Evolutionary conservation across 1,140 invertebrate species (phyloP).

Genomic region (Meteorus sp.): DNA sequence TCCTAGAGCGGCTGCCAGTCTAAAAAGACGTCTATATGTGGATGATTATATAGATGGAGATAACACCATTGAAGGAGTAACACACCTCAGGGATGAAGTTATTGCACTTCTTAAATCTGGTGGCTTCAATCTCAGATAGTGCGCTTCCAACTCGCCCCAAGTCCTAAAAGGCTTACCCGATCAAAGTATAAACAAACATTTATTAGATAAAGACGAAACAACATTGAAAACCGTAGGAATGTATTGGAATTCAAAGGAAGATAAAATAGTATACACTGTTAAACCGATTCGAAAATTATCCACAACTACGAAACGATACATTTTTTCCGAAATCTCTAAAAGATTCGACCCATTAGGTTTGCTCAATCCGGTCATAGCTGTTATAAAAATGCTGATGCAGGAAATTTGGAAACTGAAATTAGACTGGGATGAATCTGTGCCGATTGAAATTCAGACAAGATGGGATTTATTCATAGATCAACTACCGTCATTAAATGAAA

Average conservation of each 20-base stretch:
- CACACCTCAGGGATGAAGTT: conserved; percentile 34
- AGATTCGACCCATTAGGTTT: conserved; percentile 44
- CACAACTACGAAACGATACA: conserved; percentile 16
- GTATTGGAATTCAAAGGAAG: conserved; percentile 35
- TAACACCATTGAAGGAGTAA: conserved; percentile 28
- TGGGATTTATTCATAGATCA: conserved; percentile 3
- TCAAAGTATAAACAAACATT: conserved; percentile 16
- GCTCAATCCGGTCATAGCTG: conserved; percentile 40
- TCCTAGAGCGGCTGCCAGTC: conserved; percentile 9
- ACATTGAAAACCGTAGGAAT: conserved; percentile 39
- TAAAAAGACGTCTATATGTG: conserved; percentile 35
- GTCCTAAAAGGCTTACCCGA: conserved; percentile 32
- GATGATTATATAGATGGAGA: conserved; percentile 38
- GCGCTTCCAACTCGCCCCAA: conserved; percentile 37
- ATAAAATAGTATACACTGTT: conserved; percentile 25
- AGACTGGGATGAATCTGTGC: conserved; percentile 14
- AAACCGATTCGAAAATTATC: no score
- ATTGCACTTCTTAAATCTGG: conserved; percentile 31
- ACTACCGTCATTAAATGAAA: background rate
- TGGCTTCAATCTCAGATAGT: conserved; percentile 40
- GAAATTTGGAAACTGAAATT: conserved; percentile 8
- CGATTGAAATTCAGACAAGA: background rate
- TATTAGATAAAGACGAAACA: conserved; percentile 18
- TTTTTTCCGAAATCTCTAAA: conserved; percentile 38
- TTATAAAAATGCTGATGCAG: conserved; percentile 34